These are phyloP conservation scores for Cherax quadricarinatus DNA, from an alignment of 1,140 invertebrate species.

Conservation along the genomic window DNA sequence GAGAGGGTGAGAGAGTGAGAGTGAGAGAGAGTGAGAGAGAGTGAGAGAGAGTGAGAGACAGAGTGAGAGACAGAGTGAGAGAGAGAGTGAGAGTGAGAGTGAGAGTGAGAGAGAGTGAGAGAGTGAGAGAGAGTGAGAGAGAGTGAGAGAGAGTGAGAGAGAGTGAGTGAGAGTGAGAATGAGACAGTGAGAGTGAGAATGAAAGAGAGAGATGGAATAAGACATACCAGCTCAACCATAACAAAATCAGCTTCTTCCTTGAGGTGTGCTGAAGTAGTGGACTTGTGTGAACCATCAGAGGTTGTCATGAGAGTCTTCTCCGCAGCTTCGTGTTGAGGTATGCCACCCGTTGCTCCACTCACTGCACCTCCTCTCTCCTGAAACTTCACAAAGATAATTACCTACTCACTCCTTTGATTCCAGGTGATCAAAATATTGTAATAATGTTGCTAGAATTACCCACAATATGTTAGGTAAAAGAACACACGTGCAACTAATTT, in stretches of 20 bases:
- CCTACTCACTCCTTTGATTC: too few relatives aligned
- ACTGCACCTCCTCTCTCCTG: conserved; percentile 9
- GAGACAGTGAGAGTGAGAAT: background rate
- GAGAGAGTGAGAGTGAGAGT: too few relatives aligned
- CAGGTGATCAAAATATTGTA: too few relatives aligned
- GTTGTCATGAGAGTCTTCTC: conserved; percentile 44
- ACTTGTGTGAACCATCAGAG: conserved; percentile 58
- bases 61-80: too few relatives aligned
- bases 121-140: too few relatives aligned
- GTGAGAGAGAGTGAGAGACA: too few relatives aligned
- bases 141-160: background rate
- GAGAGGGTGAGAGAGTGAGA: too few relatives aligned
- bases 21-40: too few relatives aligned
- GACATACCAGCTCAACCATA: conserved; percentile 86
- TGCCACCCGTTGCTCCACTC: background rate
- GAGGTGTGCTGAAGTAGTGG: conserved; percentile 48
- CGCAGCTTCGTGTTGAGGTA: background rate
- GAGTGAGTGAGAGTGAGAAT: background rate
- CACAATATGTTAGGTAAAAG: too few relatives aligned
- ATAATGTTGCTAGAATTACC: too few relatives aligned
- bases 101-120: background rate
- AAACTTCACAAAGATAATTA: background rate
- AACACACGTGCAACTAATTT: too few relatives aligned
- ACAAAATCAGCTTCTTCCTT: conserved; percentile 81
- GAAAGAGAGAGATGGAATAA: too few relatives aligned